These are phyloP conservation scores for Pristionchus entomophagus DNA, from an alignment of 2,888 invertebrate species.

Conservation along the genomic window DNA sequence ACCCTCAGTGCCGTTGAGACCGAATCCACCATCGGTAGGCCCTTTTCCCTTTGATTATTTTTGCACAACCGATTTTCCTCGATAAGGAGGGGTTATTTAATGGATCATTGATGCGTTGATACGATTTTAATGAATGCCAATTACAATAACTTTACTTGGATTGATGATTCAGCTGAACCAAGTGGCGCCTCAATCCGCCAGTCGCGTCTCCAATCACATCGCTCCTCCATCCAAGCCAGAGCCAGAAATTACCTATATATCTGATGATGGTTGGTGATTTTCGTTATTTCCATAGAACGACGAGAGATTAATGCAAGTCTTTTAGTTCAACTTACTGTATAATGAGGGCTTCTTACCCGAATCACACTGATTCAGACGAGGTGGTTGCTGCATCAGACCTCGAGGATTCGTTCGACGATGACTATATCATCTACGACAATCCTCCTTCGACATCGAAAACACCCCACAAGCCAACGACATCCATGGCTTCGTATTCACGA, in stretches of 20 bases:
- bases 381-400: background rate
- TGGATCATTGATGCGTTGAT: too few species aligned
- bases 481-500: background rate
- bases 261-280: background rate
- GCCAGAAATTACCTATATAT: background rate
- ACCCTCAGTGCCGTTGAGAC: background rate
- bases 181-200: background rate
- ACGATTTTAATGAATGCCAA: too few species aligned
- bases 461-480: background rate
- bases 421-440: slow-evolving; percentile 19
- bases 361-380: background rate
- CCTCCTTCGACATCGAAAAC: background rate
- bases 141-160: background rate
- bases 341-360: background rate
- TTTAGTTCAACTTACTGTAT: too few species aligned
- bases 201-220: background rate
- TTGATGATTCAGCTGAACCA: slow-evolving; percentile 20
- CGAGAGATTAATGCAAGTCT: too few species aligned
- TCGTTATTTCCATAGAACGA: too few species aligned
- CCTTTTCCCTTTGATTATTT: too few species aligned
- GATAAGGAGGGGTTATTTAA: too few species aligned
- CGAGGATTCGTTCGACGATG: slow-evolving; percentile 43
- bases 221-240: background rate
- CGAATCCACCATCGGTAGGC: background rate
- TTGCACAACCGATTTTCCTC: background rate